These are phyloP conservation scores for Eurystomus gularis DNA, from an alignment of 2,113 vertebrate genomes.

Conservation along the genomic window DNA sequence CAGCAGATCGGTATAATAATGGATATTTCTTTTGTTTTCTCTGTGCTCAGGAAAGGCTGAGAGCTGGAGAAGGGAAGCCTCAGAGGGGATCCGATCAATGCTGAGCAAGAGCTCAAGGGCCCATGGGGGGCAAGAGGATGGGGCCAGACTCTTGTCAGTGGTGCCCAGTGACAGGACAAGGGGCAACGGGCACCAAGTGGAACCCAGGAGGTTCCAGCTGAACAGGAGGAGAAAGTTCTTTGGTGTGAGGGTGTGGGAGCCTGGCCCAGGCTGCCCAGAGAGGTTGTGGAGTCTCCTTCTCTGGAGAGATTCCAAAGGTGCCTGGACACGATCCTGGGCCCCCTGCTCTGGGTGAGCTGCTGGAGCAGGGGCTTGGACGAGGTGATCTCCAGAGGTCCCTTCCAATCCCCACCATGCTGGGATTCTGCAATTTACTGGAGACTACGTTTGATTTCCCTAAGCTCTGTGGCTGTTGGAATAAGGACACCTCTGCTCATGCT, in stretches of 20 bases:
- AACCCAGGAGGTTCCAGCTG: neutral
- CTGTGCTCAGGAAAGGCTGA: neutral
- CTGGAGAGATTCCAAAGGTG: neutral
- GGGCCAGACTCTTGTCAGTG: neutral
- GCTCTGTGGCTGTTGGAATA: neutral
- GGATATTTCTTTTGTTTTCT: neutral
- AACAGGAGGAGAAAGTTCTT: neutral
- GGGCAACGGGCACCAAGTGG: neutral
- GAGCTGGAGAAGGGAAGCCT: neutral
- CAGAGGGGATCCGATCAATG: neutral
- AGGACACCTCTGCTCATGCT: neutral
- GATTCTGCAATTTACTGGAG: neutral
- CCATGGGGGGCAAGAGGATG: neutral
- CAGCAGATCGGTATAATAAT: accelerated
- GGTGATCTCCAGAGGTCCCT: neutral
- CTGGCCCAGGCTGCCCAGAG: neutral
- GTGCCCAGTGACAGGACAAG: neutral
- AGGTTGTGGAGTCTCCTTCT: neutral
- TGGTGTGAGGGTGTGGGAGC: neutral
- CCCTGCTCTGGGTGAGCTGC: neutral
- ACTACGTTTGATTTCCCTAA: neutral
- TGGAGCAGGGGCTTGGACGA: neutral
- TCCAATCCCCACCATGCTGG: neutral
- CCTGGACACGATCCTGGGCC: neutral
- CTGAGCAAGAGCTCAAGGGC: neutral